Conservation (phyloP, 2,888 invertebrate genomes). For the Synanthedon andrenaeformis region DNA sequence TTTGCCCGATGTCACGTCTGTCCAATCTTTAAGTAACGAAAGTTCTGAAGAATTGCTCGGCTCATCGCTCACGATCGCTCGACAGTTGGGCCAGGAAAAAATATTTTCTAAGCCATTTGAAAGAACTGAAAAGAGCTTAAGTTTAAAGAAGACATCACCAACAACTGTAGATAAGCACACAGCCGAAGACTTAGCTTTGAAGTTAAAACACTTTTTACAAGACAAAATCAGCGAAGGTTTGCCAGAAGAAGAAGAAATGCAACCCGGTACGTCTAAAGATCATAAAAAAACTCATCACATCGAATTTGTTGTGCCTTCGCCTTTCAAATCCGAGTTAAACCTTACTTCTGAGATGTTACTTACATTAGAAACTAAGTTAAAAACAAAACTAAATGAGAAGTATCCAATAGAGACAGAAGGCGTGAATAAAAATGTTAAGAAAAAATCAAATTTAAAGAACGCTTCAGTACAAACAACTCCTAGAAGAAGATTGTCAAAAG, state of each 20-base stretch:
- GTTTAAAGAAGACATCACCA: neutral
- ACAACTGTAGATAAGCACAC: neutral
- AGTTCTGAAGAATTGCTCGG: slow-evolving; percentile 4
- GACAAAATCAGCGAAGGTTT: neutral
- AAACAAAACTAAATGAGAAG: neutral
- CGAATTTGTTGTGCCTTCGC: neutral
- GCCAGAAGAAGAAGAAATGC: neutral
- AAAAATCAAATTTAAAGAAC: slow-evolving; percentile 28
- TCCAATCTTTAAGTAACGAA: slow-evolving; percentile 3
- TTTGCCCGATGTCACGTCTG: slow-evolving; percentile 3
- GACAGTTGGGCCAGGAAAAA: slow-evolving; percentile 23
- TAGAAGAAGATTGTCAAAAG: neutral
- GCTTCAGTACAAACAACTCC: slow-evolving; percentile 6
- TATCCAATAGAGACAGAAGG: neutral
- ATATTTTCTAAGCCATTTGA: slow-evolving; percentile 11
- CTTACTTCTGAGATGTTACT: slow-evolving; percentile 15
- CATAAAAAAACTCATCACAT: neutral
- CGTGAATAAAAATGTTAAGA: slow-evolving; percentile 2
- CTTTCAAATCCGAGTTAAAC: slow-evolving; percentile 14
- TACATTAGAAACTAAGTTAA: slow-evolving; percentile 8
- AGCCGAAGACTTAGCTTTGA: neutral
- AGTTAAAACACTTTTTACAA: neutral
- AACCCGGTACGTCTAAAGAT: neutral
- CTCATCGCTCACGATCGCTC: slow-evolving; percentile 5
- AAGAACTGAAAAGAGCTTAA: neutral